Conservation (phyloP, 92 coral and sea anemone genomes). For the Metridium senile region DNA sequence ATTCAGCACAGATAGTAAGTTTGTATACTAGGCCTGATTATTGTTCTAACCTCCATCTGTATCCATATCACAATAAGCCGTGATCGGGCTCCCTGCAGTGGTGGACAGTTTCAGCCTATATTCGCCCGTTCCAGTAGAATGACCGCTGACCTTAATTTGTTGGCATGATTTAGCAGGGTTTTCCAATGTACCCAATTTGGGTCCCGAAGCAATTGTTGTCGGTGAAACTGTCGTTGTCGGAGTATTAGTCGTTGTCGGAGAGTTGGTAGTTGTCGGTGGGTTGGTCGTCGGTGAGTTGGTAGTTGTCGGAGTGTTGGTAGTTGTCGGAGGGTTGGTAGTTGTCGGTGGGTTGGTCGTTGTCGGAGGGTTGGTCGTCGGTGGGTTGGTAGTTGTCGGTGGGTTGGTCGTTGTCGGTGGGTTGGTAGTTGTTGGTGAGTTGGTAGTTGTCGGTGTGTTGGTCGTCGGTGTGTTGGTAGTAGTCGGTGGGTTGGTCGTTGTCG, state of each 20-base stretch:
- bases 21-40: too few species aligned
- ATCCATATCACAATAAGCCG: constrained; percentile 22
- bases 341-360: background rate
- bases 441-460: background rate
- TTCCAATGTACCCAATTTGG: background rate
- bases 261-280: background rate
- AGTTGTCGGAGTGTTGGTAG: background rate
- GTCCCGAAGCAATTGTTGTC: background rate
- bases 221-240: background rate
- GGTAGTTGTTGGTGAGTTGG: background rate
- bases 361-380: background rate
- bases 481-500: background rate
- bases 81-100: background rate
- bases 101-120: constrained; percentile 23
- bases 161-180: constrained; percentile 25
- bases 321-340: background rate
- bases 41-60: constrained; percentile 27
- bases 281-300: background rate
- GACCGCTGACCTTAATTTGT: constrained; percentile 17
- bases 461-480: background rate
- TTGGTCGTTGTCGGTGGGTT: background rate
- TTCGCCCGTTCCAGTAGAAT: background rate
- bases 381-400: background rate
- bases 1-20: too few species aligned
- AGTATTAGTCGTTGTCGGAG: background rate